A percentile compares a stretch with the other conserved stretches of the same genome.
These are phyloP conservation scores for Phoxinus phoxinus DNA, from an alignment of 2,113 vertebrate species.

Conservation along the genomic window DNA sequence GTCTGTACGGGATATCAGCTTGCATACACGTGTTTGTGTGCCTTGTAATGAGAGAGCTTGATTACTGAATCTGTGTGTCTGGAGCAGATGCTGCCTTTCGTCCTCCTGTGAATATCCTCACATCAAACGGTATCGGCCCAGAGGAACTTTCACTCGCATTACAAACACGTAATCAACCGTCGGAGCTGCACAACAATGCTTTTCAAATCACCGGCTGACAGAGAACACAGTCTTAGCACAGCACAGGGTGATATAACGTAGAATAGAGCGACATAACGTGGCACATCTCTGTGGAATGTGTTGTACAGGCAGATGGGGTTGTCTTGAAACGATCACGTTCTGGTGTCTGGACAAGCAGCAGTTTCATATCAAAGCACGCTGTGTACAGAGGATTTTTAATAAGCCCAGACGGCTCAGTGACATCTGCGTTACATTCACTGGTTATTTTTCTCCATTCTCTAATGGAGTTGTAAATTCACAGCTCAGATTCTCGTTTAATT, in stretches of 20 bases:
- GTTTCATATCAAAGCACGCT: slow-evolving; percentile 51
- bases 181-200: background rate
- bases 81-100: slow-evolving; percentile 58
- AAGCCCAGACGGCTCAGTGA: slow-evolving; percentile 51
- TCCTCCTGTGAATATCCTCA: slow-evolving; percentile 55
- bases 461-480: slow-evolving; percentile 23
- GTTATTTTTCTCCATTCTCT: slow-evolving; percentile 45
- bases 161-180: slow-evolving; percentile 28
- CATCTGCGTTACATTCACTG: slow-evolving; percentile 49
- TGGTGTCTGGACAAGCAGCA: slow-evolving; percentile 43
- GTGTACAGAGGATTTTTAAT: slow-evolving; percentile 52
- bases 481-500: slow-evolving; percentile 20
- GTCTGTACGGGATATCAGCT: slow-evolving; percentile 5
- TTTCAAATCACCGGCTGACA: background rate
- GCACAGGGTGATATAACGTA: background rate
- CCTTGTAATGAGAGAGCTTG: slow-evolving; percentile 57
- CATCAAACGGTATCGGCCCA: slow-evolving; percentile 55
- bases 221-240: background rate
- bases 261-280: background rate
- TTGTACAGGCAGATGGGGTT: slow-evolving; percentile 39
- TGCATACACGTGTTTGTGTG: background rate
- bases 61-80: slow-evolving; percentile 55
- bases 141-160: slow-evolving; percentile 44
- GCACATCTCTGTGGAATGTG: slow-evolving; percentile 27
- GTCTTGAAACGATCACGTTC: slow-evolving; percentile 36